Percentiles rank a stretch among this genome's conserved stretches.
Conservation (phyloP, 2,888 invertebrate genomes). For the Acanthococcus lagerstroemiae region DNA sequence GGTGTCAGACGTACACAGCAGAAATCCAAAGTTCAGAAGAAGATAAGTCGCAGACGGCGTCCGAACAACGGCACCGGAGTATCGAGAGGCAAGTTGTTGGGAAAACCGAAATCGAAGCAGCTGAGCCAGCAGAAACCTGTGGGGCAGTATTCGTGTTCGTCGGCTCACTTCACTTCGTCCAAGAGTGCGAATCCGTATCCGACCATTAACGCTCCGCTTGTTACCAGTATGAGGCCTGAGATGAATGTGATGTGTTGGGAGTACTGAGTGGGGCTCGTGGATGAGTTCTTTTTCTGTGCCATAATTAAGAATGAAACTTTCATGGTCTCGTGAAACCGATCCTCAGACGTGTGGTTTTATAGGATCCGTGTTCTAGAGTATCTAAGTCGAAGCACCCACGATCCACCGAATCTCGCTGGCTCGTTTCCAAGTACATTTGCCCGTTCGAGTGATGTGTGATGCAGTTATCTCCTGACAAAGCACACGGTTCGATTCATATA, state of each 20-base stretch:
- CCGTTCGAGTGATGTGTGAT: no score
- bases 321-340: no score
- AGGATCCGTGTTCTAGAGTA: no score
- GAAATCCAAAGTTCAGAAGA: not conserved
- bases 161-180: not conserved
- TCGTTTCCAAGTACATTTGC: no score
- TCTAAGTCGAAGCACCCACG: no score
- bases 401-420: no score
- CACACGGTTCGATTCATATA: no score
- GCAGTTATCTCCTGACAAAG: no score
- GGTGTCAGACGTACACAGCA: not conserved
- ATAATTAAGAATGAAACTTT: no score
- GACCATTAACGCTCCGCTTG: not conserved
- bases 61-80: not conserved
- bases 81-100: not conserved
- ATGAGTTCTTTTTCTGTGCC: no score
- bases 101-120: not conserved
- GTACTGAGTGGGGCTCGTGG: no score
- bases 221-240: not conserved
- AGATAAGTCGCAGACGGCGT: not conserved
- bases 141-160: not conserved
- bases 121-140: not conserved
- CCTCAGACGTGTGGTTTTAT: no score
- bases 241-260: not conserved
- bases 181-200: not conserved